These are phyloP conservation scores for Cichlasoma orientale DNA, from an alignment of 2,797 vertebrate species.

Conservation along the genomic window DNA sequence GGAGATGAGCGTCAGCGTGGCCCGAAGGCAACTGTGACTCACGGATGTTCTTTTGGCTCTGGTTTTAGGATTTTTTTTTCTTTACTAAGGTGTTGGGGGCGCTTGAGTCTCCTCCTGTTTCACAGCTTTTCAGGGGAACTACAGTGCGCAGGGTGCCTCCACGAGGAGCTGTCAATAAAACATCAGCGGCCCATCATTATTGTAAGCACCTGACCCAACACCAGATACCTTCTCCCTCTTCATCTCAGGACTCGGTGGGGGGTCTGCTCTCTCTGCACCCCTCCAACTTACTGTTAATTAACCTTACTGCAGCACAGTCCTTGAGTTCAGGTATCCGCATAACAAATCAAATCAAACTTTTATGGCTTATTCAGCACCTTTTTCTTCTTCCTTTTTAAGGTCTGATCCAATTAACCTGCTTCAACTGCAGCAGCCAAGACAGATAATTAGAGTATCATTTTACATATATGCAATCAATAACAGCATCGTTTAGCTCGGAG, in stretches of 20 bases:
- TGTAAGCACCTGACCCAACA: constrained; percentile 67
- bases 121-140: constrained; percentile 51
- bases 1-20: constrained; percentile 69
- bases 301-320: constrained; percentile 42
- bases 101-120: constrained; percentile 69
- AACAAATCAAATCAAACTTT: constrained; percentile 50
- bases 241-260: background rate
- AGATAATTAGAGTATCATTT: constrained; percentile 68
- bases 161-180: constrained; percentile 44
- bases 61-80: constrained; percentile 61
- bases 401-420: constrained; percentile 69
- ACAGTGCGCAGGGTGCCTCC: constrained; percentile 39
- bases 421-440: constrained; percentile 42
- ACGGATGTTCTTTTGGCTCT: constrained; percentile 80
- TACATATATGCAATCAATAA: constrained; percentile 72
- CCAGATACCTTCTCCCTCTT: background rate
- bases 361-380: constrained; percentile 55
- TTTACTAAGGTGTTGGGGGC: constrained; percentile 26
- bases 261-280: background rate
- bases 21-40: constrained; percentile 79
- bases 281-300: constrained; percentile 41
- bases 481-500: constrained; percentile 62
- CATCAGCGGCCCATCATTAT: constrained; percentile 50
- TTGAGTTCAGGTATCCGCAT: constrained; percentile 21
- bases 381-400: constrained; percentile 16